A percentile compares a stretch with the other conserved stretches of the same genome.
These are phyloP conservation scores for Apostichopus parvimensis DNA, from an alignment of 35 echinoderm and acorn worm species.

Conservation along the genomic window DNA sequence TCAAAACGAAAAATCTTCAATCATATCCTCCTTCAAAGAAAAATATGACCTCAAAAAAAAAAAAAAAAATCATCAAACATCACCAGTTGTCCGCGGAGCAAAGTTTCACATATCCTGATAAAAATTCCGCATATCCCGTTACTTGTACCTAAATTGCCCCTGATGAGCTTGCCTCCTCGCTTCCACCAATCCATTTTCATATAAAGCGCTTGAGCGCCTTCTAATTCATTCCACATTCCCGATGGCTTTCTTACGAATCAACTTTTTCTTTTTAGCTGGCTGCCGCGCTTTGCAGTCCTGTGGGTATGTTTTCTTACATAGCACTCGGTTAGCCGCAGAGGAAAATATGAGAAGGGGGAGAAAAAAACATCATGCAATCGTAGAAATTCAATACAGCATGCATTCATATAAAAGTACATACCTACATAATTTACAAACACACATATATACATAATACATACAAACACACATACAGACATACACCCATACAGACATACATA, in stretches of 20 bases:
- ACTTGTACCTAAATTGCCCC: constrained; percentile 13
- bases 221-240: constrained; percentile 13
- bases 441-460: background rate
- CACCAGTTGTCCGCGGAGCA: constrained; percentile 1
- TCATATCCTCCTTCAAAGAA: background rate
- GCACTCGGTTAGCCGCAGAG: background rate
- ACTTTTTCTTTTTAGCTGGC: background rate
- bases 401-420: background rate
- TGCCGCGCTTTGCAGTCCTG: background rate
- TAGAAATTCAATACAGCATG: background rate
- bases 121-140: constrained; percentile 2
- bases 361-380: background rate
- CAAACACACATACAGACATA: background rate
- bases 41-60: background rate
- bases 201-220: constrained; percentile 20
- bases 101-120: background rate
- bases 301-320: constrained; percentile 14
- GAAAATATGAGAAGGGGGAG: background rate
- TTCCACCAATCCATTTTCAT: constrained; percentile 7
- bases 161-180: background rate
- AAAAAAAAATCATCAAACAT: background rate
- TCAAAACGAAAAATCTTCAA: background rate
- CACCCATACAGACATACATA: background rate
- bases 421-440: background rate
- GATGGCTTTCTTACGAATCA: constrained; percentile 8